Base-by-base conservation (phyloP, 2,113 vertebrate species). In the Nothoprocta pentlandii region DNA sequence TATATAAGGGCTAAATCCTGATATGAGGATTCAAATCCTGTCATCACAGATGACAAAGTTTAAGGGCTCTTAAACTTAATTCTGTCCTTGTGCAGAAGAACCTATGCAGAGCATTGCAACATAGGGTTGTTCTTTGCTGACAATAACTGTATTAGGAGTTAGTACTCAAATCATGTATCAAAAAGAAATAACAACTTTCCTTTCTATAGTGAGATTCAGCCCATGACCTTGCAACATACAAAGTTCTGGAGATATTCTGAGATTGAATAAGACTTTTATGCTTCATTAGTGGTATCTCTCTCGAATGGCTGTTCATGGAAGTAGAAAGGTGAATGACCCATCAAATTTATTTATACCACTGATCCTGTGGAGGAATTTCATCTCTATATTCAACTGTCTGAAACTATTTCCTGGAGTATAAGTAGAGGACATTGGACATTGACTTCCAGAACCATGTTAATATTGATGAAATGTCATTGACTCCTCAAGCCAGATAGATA, bases 281-380 rank as follows among this genome's bases (percentile, higher is more conserved):
- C 2, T 51, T 69, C 54, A 58, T 19, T 46, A 17, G 62, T 16
- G 64, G 6, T 5, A 22, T 0, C 12, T n/a, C 14, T 9, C 15
- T 77, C 53, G 26, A 32, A 1, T 10, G 28, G 14, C 22, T 68
- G 53, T 61, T 73, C 79, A 66, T 34, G 32, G 81, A 87, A 69
- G 36, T 0, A 47, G 74, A 53, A 79, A 79, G 8, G 25, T 11
- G 41, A 74, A 41, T 23, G 71, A 78, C 34, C 14, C 58, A n/a
- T 53, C 56, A 44, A 36, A 30, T 14, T 26, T 87, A 73, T 85
- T 73, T 44, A 19, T 23, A 16, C 7, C n/a, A 16, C n/a, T 32
- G 20, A 69, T 15, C 34, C 21, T 44, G 4, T 6, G 14, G 84
- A 76, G 25, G 62, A 51, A 64, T 64, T 81, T 25, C 7, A 32